A percentile compares a stretch with the other conserved stretches of the same genome.
These are phyloP conservation scores for Ceyx erithaca DNA, from an alignment of 2,797 vertebrate genomes.

Conservation along the genomic window DNA sequence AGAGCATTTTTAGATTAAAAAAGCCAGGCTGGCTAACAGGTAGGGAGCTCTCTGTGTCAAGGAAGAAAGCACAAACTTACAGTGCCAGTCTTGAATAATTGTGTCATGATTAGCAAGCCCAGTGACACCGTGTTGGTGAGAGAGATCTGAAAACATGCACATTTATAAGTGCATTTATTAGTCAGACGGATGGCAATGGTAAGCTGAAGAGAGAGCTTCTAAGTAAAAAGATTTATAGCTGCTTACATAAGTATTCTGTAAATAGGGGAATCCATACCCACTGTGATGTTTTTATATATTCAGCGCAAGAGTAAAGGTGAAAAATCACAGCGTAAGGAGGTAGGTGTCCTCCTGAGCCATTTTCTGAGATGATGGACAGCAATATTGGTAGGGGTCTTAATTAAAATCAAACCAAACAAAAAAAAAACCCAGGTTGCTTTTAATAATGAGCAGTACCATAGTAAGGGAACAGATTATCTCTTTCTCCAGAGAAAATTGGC, in stretches of 20 bases:
- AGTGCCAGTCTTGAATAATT: background rate
- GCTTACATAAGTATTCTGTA: constrained; percentile 38
- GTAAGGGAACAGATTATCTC: constrained; percentile 12
- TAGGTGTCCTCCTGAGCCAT: constrained; percentile 19
- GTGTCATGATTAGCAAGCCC: background rate
- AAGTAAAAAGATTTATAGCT: constrained; percentile 21
- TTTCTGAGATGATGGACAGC: constrained; percentile 30
- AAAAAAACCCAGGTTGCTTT: background rate
- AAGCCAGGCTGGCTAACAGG: background rate
- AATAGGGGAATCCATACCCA: constrained; percentile 36
- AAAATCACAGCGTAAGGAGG: constrained; percentile 21
- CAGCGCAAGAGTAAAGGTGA: background rate
- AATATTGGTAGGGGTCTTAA: constrained; percentile 41
- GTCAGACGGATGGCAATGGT: constrained; percentile 1
- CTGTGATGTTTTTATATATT: constrained; percentile 38
- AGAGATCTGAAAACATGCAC: constrained; percentile 9
- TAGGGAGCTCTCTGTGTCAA: background rate
- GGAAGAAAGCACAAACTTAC: background rate
- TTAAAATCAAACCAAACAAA: constrained; percentile 53
- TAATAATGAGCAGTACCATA: background rate
- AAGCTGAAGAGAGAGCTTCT: constrained; percentile 9
- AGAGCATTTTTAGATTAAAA: constrained; percentile 6
- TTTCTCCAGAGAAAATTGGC: constrained; percentile 38
- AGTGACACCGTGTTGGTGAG: background rate
- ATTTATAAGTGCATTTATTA: constrained; percentile 45